Percentiles rank a stretch among this genome's conserved stretches.
Conservation (phyloP, 2,113 vertebrate species). For the zebrafish (Danio rerio) region GRCz12tu NC_133199.1:31715501-31716000, state of each 20-base stretch:
- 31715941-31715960: not conserved
- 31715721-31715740: too few species aligned
- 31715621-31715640: too few species aligned
- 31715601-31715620: too few species aligned
- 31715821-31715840: not conserved
- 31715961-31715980: not conserved
- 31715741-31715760: not conserved
- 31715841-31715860: conserved; percentile 38
- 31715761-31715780: conserved; percentile 9
- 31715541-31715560: too few species aligned
- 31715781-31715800: not conserved
- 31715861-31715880: conserved; percentile 28
- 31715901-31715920: too few species aligned
- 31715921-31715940: not conserved
- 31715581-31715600: too few species aligned
- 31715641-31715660: not conserved
- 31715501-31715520: too few species aligned
- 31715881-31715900: not conserved
- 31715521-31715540: too few species aligned
- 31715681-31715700: not conserved
- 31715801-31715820: not conserved
- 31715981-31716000: not conserved
- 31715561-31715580: too few species aligned
- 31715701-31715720: not conserved
- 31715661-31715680: not conserved